Evolutionary conservation across 2,888 invertebrate genomes (phyloP).

Genomic region (Caenorhabditis plicata): DNA sequence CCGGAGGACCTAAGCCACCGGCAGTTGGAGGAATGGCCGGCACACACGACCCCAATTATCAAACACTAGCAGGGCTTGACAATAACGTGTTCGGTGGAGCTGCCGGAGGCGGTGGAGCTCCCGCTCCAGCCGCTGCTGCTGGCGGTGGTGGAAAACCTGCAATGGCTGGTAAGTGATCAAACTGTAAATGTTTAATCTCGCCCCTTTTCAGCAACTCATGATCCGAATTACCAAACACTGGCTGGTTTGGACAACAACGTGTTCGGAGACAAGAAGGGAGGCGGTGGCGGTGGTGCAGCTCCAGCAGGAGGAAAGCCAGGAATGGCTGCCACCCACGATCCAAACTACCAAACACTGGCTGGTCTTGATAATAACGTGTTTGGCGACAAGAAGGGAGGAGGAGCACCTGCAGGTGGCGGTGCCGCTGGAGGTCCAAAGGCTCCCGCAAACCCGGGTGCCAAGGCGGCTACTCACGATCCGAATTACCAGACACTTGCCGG

Average conservation of each 20-base stretch:
- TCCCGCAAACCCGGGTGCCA: constrained; percentile 4
- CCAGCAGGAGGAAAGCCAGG: constrained; percentile 8
- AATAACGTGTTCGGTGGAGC: constrained; percentile 21
- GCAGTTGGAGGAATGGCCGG: constrained; percentile 17
- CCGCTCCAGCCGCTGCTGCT: no score
- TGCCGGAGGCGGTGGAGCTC: constrained; percentile 1
- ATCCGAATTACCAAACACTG: constrained; percentile 31
- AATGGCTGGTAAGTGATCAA: constrained; percentile 5
- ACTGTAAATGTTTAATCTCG: background rate
- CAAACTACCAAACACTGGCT: constrained; percentile 21
- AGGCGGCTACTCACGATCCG: constrained; percentile 29
- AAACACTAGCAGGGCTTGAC: constrained; percentile 20
- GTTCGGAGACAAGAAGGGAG: constrained; percentile 2
- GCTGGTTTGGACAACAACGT: constrained; percentile 17
- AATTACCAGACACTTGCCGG: constrained; percentile 28
- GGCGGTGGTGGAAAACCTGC: no score
- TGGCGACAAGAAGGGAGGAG: constrained; percentile 8
- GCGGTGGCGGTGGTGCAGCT: constrained; percentile 2
- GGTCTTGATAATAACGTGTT: constrained; percentile 20
- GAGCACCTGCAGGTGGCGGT: background rate
- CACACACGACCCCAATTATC: constrained; percentile 22
- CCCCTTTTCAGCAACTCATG: constrained; percentile 12
- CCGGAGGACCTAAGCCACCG: constrained; percentile 20
- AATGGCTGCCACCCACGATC: constrained; percentile 19
- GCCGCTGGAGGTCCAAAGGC: no score